phyloP scores from a whole-genome alignment of 2,113 vertebrate genomes.

The Epinephelus moara region DNA sequence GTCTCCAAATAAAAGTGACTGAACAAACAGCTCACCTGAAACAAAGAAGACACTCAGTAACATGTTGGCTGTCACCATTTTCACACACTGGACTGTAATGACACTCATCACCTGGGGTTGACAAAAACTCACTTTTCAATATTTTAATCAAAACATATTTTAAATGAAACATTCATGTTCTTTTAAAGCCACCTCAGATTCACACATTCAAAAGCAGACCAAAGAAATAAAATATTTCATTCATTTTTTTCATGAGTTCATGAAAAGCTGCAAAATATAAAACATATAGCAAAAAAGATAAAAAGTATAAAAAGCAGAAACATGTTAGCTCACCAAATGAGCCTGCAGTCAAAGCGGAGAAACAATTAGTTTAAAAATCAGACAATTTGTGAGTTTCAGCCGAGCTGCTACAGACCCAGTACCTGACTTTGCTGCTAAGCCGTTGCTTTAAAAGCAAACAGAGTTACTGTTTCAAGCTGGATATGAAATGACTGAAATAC shows the following conservation, averaged over 20 bases:
- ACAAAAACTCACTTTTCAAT: background rate
- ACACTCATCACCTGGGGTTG: background rate
- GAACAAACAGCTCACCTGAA: constrained; percentile 1
- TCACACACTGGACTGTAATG: background rate
- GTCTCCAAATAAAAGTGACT: background rate
- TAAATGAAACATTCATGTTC: background rate
- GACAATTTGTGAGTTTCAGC: background rate
- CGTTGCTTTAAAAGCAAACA: too few species aligned
- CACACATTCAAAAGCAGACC: background rate
- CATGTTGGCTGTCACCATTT: background rate
- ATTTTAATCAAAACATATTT: background rate
- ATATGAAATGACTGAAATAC: background rate
- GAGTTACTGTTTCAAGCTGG: too few species aligned
- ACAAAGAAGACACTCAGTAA: background rate
- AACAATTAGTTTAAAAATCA: background rate
- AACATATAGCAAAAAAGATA: background rate
- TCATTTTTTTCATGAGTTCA: too few species aligned
- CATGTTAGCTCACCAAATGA: background rate
- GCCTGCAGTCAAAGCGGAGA: background rate
- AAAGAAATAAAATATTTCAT: too few species aligned
- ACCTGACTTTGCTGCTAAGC: background rate
- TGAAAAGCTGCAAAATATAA: too few species aligned
- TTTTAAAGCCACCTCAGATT: background rate
- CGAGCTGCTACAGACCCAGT: background rate
- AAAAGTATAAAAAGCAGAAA: background rate